Percentiles rank a stretch among this genome's conserved stretches.
phyloP scores from a whole-genome alignment of 2,888 invertebrate genomes.

The Anarsia innoxiella region DNA sequence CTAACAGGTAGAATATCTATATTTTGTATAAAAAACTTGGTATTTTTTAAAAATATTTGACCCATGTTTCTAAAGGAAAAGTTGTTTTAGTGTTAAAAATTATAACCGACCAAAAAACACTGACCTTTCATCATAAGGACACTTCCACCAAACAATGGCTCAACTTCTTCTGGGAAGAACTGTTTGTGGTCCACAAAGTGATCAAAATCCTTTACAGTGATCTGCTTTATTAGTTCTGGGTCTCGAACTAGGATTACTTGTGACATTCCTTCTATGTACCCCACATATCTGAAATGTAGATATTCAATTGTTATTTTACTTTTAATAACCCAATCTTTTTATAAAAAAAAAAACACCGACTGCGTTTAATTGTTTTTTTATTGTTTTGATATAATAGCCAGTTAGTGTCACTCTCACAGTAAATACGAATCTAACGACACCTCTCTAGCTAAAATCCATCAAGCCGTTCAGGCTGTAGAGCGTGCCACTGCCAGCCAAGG shows the following conservation, averaged over 20 bases:
- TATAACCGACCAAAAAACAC: not conserved
- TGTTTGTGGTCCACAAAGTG: constrained; percentile 67
- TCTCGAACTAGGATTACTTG: constrained; percentile 64
- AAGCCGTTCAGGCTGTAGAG: too few relatives aligned
- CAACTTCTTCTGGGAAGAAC: constrained; percentile 46
- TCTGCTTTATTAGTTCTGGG: constrained; percentile 67
- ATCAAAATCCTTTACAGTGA: constrained; percentile 75
- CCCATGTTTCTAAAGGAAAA: too few relatives aligned
- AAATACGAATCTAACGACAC: not conserved
- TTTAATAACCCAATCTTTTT: too few relatives aligned
- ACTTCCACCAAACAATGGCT: constrained; percentile 55
- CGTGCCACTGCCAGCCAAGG: too few relatives aligned
- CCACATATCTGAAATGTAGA: constrained; percentile 46
- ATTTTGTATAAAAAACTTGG: too few relatives aligned
- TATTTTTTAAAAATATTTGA: too few relatives aligned
- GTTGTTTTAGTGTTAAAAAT: too few relatives aligned
- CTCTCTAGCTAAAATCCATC: not conserved
- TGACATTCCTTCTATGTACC: constrained; percentile 50
- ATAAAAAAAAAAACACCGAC: too few relatives aligned
- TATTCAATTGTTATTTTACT: too few relatives aligned
- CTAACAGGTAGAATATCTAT: too few relatives aligned
- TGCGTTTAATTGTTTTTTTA: too few relatives aligned
- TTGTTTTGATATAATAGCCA: too few relatives aligned
- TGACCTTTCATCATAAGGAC: constrained; percentile 50
- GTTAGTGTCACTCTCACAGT: not conserved